phyloP scores from a whole-genome alignment of 2,888 invertebrate species.

The Crepidodera aurea region DNA sequence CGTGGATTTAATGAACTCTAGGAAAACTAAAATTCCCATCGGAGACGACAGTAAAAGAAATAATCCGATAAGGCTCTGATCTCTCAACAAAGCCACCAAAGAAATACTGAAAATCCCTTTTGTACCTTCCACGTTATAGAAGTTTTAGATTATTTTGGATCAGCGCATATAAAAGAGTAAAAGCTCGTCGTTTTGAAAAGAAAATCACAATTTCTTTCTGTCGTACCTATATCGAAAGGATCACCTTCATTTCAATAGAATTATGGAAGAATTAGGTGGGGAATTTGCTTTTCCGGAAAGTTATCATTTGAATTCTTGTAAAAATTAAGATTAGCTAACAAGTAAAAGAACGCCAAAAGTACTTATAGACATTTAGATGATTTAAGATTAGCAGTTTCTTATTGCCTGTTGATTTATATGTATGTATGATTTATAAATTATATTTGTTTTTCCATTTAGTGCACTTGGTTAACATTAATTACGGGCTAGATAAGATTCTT shows the following conservation, averaged over 20 bases:
- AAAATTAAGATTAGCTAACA: too few relatives aligned
- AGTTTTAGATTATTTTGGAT: slow-evolving; percentile 42
- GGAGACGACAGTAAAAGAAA: slow-evolving; percentile 39
- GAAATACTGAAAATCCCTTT: slow-evolving; percentile 45
- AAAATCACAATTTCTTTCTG: slow-evolving; percentile 20
- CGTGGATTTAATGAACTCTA: slow-evolving; percentile 38
- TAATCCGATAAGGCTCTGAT: slow-evolving; percentile 46
- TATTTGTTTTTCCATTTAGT: too few relatives aligned
- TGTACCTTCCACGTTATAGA: slow-evolving; percentile 41
- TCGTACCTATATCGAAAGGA: slow-evolving; percentile 12
- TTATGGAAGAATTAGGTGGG: background rate
- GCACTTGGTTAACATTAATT: too few relatives aligned
- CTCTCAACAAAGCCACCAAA: slow-evolving; percentile 46
- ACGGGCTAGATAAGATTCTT: too few relatives aligned
- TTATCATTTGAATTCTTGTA: too few relatives aligned
- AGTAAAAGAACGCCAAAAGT: too few relatives aligned
- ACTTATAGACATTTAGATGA: too few relatives aligned
- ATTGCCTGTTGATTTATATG: too few relatives aligned
- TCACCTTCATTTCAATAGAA: slow-evolving; percentile 9
- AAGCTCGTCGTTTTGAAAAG: slow-evolving; percentile 27
- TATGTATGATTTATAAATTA: too few relatives aligned
- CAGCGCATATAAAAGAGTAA: slow-evolving; percentile 35
- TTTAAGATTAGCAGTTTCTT: too few relatives aligned
- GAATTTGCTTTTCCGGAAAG: background rate
- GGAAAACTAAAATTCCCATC: slow-evolving; percentile 37